phyloP scores from a whole-genome alignment of 2,113 vertebrate genomes.

The Pionites leucogaster region DNA sequence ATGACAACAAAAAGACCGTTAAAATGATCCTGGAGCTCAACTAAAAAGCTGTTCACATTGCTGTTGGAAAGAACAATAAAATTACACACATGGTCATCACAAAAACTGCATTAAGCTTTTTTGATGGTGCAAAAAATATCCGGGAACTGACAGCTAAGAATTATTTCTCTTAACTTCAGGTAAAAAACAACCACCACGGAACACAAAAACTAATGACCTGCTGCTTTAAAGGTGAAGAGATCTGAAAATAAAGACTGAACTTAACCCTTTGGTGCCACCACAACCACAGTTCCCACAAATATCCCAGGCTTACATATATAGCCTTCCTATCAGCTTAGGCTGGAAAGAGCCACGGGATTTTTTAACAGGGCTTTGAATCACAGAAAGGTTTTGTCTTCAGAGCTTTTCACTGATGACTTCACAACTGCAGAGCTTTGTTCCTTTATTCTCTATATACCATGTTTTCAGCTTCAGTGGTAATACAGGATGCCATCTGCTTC shows the following conservation, averaged over 20 bases:
- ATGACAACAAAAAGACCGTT: slow-evolving; percentile 32
- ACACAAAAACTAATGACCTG: slow-evolving; percentile 6
- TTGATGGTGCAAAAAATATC: background rate
- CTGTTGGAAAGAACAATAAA: slow-evolving; percentile 30
- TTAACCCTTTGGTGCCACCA: background rate
- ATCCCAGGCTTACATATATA: background rate
- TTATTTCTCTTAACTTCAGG: slow-evolving; percentile 13
- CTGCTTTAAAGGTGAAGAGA: slow-evolving; percentile 6
- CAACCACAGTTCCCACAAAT: background rate
- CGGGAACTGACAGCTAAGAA: background rate
- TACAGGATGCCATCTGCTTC: background rate
- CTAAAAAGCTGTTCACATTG: slow-evolving; percentile 36
- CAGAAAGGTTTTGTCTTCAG: background rate
- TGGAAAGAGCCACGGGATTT: background rate
- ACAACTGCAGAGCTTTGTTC: background rate
- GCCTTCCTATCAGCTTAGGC: background rate
- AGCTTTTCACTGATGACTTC: background rate
- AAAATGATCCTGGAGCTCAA: slow-evolving; percentile 4
- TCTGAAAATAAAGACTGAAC: background rate
- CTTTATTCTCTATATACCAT: background rate
- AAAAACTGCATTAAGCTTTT: background rate
- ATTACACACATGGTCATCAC: background rate
- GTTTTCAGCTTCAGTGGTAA: background rate
- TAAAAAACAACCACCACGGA: background rate
- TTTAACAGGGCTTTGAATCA: background rate